Base-by-base conservation (phyloP, 1,140 invertebrate genomes). In the Rhopalosiphum maidis region DNA sequence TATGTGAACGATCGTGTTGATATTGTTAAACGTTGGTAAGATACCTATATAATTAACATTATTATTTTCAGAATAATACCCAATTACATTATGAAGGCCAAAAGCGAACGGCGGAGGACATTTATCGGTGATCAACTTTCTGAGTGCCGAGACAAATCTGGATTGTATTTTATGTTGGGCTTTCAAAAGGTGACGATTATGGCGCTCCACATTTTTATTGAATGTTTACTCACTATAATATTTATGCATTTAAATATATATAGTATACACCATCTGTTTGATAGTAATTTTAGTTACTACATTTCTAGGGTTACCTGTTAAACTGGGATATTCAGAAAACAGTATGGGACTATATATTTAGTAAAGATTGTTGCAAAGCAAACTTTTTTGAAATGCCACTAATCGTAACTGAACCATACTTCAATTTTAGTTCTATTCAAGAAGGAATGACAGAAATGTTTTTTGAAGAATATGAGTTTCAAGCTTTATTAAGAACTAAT, bases 11-110 rank as follows among this genome's bases (percentile, higher is more conserved):
- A 11, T 90, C 0, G 6, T 9, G 30, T 77, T 35, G 15, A 60
- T 11, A 30, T 30, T n/a, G 30, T 77, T 18, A 18, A 18, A 35
- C 15, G 4, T 77, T 18, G 2, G 30, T n/a, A 68, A n/a, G 15
- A 15, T n/a, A 68, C n/a, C 60, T 1, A 68, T 41, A 83, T 90
- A 37, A n/a, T 30, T 30, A 7, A 22, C 30, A n/a, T 77, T n/a
- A 43, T n/a, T 35, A 23, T 95, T 95, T 95, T 90, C 94, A 97
- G 98, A 95, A 94, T 98, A 30, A 96, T 99, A 94, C 98, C 98
- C 7, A 99, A 99, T 95, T 99, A 98, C 94, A 98, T 99, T 55
- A 99, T 99, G 96, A 99, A 99, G 96, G 98, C 98, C 1, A 99
- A 99, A 95, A 99, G 98, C 94, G 99, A 99, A 95, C 95, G 98